Conservation (phyloP, 37 sponge, comb jelly and placozoan genomes). For the Bolinopsis microptera region DNA sequence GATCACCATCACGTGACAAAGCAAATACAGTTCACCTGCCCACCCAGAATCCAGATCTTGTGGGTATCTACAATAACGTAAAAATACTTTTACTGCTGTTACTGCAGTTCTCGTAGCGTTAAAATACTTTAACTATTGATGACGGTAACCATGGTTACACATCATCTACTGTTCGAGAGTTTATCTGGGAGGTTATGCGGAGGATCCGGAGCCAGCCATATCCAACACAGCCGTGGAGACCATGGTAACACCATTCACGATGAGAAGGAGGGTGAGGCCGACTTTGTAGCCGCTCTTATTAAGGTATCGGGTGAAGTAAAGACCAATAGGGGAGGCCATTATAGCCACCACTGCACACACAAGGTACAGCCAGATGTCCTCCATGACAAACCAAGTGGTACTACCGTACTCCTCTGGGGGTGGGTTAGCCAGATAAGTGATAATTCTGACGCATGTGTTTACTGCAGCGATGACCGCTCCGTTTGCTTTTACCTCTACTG, state of each 20-base stretch:
- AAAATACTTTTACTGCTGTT: background rate
- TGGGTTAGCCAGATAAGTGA: slow-evolving; percentile 19
- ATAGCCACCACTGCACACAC: background rate
- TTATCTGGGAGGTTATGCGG: background rate
- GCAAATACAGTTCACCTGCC: no score
- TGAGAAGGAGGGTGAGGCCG: slow-evolving; percentile 24
- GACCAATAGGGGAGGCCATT: slow-evolving; percentile 1
- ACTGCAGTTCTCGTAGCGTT: background rate
- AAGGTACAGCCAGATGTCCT: slow-evolving; percentile 51
- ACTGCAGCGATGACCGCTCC: background rate
- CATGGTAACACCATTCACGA: slow-evolving; percentile 53
- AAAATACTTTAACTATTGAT: background rate
- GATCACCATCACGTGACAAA: no score
- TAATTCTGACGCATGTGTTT: slow-evolving; percentile 32
- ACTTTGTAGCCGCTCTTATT: slow-evolving; percentile 58
- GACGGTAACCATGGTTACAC: background rate
- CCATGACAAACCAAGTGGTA: slow-evolving; percentile 26
- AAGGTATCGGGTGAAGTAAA: slow-evolving; percentile 9
- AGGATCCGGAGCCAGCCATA: background rate
- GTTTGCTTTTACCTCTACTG: slow-evolving; percentile 22
- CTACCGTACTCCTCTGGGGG: slow-evolving; percentile 13
- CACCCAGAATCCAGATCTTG: no score
- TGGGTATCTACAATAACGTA: background rate
- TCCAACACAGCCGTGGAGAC: background rate
- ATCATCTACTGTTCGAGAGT: background rate